Evolutionary conservation across 2,888 invertebrate species (phyloP), one percentile per base, ranked within the genome.

Genomic region (Sphecodes monilicornis): DNA sequence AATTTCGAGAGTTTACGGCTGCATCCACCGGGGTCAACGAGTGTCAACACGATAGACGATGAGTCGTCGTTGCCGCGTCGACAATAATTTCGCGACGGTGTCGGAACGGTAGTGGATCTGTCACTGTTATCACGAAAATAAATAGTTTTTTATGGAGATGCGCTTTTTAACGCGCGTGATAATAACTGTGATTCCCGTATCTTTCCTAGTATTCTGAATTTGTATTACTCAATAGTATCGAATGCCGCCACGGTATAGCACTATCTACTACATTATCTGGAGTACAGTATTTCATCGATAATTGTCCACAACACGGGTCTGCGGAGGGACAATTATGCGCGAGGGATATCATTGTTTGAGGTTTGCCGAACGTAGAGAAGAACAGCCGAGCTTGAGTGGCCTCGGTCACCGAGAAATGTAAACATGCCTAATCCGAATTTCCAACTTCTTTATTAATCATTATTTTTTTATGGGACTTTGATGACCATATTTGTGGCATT

Each of bases 11-110:
- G 88, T 90, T 85, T 86, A 77, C 82, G 78, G 84, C 82, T 84
- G 82, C 82, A 82, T 82, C 69, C 66, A 73, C 76, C 32, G 84
- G 36, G 90, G 90, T 90, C 88, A 90, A 90, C 83, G 85, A 83
- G 86, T 88, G 90, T 90, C 90, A 90, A 90, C 85, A 87, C 84
- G 90, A 84, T 90, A 88, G 90, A 91, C 80, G 90, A 89, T 78
- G 75, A 73, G 80, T 72, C 73, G 86, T 68, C 85, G 83, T 84
- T 82, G 88, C 83, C 80, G 80, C 66, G 88, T 82, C 81, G 87
- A 66, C 89, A 81, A 90, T 87, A 86, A 90, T 87, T 89, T 76
- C 80, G 85, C 86, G 83, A 78, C 50, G 57, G 75, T 78, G 50
- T 78, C 74, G 79, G 83, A 84, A 82, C 66, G 74, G 57, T 71